Conservation (phyloP, 2,888 invertebrate genomes). For the Drosophila setosimentum region DNA sequence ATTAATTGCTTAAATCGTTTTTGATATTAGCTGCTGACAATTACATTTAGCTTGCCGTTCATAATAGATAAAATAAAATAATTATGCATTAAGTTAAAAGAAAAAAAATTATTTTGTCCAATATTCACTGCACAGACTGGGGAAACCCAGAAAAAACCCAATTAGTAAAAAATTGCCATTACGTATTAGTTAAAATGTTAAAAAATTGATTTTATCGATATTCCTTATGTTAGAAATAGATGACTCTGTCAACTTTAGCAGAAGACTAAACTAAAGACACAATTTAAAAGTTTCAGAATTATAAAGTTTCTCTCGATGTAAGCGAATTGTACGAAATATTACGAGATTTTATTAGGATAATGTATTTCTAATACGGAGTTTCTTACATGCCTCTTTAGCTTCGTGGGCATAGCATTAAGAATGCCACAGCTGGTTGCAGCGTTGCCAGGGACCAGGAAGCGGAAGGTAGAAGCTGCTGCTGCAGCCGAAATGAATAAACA, state of each 20-base stretch:
- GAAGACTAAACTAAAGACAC: not conserved
- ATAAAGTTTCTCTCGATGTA: not conserved
- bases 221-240: not conserved
- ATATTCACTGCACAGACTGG: not conserved
- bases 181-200: too few species aligned
- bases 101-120: not conserved
- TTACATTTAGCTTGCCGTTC: too few species aligned
- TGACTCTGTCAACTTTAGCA: not conserved
- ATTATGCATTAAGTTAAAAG: not conserved
- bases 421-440: not conserved
- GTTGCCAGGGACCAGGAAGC: conserved; percentile 64
- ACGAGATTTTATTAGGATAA: not conserved
- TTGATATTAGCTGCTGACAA: too few species aligned
- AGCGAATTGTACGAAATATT: not conserved
- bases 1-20: too few species aligned
- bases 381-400: not conserved
- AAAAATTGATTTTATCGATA: not conserved
- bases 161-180: not conserved
- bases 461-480: conserved; percentile 3
- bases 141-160: not conserved
- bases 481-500: conserved; percentile 62
- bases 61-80: not conserved
- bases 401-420: conserved; percentile 14
- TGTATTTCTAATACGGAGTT: not conserved
- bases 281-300: not conserved